A percentile compares a stretch with the other conserved stretches of the same genome.
These are phyloP conservation scores for Trochalopteron elliotii DNA, from an alignment of 2,113 vertebrate species.

Conservation along the genomic window DNA sequence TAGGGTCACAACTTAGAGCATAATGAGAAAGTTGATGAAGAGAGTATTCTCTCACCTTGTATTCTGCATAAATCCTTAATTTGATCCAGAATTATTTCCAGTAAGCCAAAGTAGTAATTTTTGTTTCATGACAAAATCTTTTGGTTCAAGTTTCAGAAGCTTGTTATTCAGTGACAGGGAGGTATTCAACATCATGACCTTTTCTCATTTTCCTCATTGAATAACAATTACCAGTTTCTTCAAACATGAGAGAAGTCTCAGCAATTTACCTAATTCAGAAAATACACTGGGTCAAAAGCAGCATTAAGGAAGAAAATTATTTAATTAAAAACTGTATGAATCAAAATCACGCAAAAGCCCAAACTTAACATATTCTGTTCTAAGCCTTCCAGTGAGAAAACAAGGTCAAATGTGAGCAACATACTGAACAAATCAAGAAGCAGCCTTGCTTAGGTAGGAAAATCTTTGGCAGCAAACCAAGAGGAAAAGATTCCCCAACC, in stretches of 20 bases:
- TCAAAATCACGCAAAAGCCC: neutral
- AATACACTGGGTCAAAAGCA: neutral
- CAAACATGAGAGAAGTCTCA: neutral
- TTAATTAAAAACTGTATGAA: neutral
- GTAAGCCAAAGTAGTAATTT: neutral
- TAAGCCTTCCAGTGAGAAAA: neutral
- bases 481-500: neutral
- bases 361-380: neutral
- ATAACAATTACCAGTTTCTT: neutral
- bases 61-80: neutral
- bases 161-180: neutral
- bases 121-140: neutral
- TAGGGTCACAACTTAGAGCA: neutral
- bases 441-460: neutral
- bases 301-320: neutral
- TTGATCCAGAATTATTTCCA: neutral
- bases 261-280: neutral
- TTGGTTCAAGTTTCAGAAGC: neutral
- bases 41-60: neutral
- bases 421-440: neutral
- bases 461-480: neutral
- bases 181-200: neutral
- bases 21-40: neutral
- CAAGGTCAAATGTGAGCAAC: neutral
- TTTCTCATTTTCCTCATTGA: neutral